Percentiles rank a stretch among this genome's conserved stretches.
Conservation (phyloP, 2,888 invertebrate genomes). For the Hemithea aestivaria region DNA sequence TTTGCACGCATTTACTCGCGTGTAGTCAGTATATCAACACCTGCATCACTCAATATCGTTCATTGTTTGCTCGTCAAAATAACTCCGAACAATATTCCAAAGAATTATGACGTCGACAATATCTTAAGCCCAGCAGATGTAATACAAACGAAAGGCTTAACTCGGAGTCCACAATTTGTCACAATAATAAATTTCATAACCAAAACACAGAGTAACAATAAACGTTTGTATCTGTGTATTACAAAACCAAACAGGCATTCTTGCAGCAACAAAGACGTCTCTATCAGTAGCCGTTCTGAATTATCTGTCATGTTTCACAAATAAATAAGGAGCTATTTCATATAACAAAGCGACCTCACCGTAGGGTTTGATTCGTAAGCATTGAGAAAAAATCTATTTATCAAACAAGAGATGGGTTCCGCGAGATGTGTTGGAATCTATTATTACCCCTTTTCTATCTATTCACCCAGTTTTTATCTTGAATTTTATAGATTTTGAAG, state of each 20-base stretch:
- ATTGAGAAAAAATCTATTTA: slow-evolving; percentile 68
- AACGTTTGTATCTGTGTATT: slow-evolving; percentile 53
- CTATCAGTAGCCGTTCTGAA: slow-evolving; percentile 69
- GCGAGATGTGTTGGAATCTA: slow-evolving; percentile 58
- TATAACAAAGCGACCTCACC: slow-evolving; percentile 62
- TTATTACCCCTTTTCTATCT: slow-evolving; percentile 69
- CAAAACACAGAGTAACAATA: slow-evolving; percentile 65
- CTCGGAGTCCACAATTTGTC: slow-evolving; percentile 69
- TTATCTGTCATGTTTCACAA: slow-evolving; percentile 73
- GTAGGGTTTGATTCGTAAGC: slow-evolving; percentile 56
- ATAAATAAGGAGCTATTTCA: slow-evolving; percentile 72
- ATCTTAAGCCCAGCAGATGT: slow-evolving; percentile 48
- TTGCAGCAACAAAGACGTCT: slow-evolving; percentile 64
- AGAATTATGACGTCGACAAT: slow-evolving; percentile 42
- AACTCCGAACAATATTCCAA: slow-evolving; percentile 35
- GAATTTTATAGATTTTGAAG: slow-evolving; percentile 27
- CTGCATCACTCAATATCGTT: slow-evolving; percentile 13
- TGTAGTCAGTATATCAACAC: too few species aligned
- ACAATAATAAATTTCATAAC: slow-evolving; percentile 72
- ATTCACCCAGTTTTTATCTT: slow-evolving; percentile 34
- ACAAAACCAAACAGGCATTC: slow-evolving; percentile 64
- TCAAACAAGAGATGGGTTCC: slow-evolving; percentile 67
- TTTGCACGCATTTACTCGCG: too few species aligned
- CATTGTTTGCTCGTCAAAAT: slow-evolving; percentile 35
- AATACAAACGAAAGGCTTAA: slow-evolving; percentile 62